Evolutionary conservation across 2,113 vertebrate genomes (phyloP).

Genomic region (Protobothrops mucrosquamatus): DNA sequence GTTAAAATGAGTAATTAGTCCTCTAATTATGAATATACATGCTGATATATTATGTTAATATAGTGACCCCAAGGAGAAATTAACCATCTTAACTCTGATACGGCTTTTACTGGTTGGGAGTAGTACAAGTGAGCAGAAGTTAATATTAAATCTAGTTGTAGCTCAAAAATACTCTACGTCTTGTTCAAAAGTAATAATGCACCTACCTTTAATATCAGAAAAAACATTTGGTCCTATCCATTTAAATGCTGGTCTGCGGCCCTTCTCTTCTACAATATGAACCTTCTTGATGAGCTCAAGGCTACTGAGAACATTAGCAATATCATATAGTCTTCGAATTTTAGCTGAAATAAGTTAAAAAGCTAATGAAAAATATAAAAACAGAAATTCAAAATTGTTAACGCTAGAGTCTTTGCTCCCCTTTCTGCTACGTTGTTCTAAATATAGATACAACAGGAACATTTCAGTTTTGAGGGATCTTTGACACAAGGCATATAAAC

Average conservation of each 20-base stretch:
- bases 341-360: slow-evolving; percentile 76
- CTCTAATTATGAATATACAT: not conserved
- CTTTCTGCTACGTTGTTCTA: not conserved
- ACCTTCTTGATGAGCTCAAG: slow-evolving; percentile 95
- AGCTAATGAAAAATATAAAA: not conserved
- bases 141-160: not conserved
- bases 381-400: not conserved
- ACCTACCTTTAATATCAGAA: slow-evolving; percentile 72
- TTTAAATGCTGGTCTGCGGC: slow-evolving; percentile 94
- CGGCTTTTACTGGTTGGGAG: not conserved
- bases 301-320: slow-evolving; percentile 94
- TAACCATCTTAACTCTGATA: not conserved
- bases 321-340: slow-evolving; percentile 93
- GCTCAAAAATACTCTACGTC: not conserved
- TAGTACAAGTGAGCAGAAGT: not conserved
- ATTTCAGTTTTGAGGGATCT: not conserved
- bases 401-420: not conserved
- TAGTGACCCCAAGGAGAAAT: not conserved
- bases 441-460: not conserved
- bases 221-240: slow-evolving; percentile 88
- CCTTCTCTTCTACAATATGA: slow-evolving; percentile 86
- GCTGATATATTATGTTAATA: not conserved
- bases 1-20: not conserved
- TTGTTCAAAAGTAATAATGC: slow-evolving; percentile 22
- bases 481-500: not conserved